Evolutionary conservation across 1,140 invertebrate species (phyloP), one percentile per base, ranked within the genome.

Genomic region (Drosophila lacteicornis): DNA sequence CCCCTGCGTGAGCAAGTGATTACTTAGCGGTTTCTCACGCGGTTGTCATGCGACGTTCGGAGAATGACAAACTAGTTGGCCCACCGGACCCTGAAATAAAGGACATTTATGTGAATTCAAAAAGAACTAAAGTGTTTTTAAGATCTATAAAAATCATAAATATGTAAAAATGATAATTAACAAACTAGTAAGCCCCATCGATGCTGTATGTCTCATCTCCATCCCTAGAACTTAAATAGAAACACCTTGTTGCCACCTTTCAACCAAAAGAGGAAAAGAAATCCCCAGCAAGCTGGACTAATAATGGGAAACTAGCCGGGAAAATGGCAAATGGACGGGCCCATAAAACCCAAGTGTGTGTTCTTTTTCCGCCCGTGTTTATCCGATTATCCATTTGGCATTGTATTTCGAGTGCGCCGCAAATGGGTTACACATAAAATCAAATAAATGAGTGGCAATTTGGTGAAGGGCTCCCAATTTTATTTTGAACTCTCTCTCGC

Each of bases 371-470:
- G 58, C 53, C 33, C 60, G 38, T 60, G 38, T 57, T 70, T 83
- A 58, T 71, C 25, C 19, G 50, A 55, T 65, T 60, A 36, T 30
- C 42, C 47, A 27, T 47, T 61, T 67, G 58, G 30, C 43, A 27
- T 74, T 74, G 53, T 73, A 65, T 59, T 70, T 68, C 38, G 62
- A 70, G 67, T 67, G 45, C 61, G 47, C 57, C 56, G 61, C 63
- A 68, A 77, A 77, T 77, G 75, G 50, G 49, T 45, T 42, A 45
- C 80, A 74, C 67, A 79, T 80, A 79, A 77, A 88, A 80, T 80
- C 63, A 68, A 87, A 83, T 83, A 82, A 77, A 88, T 79, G 79
- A 79, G 80, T 69, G 49, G 75, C 53, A 40, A 63, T 75, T 66
- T 61, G 62, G 55, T 50, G 43, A 55, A 79, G 75, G 60, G 55